A percentile compares a stretch with the other conserved stretches of the same genome.
These are phyloP conservation scores for Ctenodactylus gundi DNA, from an alignment of 2,113 vertebrate species.

Conservation along the genomic window DNA sequence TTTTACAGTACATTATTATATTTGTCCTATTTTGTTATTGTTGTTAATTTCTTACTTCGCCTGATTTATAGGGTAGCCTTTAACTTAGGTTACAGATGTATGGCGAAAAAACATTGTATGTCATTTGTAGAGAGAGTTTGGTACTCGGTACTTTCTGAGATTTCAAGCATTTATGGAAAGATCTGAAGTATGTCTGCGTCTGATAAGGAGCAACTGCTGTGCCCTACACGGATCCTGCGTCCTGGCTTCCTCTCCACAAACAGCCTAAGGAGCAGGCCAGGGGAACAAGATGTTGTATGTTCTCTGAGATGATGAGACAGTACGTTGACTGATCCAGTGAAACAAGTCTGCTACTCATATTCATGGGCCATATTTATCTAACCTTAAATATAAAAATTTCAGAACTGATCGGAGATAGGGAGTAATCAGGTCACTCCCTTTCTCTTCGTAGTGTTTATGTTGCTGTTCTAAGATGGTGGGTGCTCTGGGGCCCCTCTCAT, in stretches of 20 bases:
- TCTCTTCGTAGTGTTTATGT: neutral
- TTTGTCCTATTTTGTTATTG: neutral
- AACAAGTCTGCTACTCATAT: conserved; percentile 11
- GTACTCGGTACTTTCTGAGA: neutral
- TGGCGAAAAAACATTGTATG: neutral
- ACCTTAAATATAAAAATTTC: conserved; percentile 16
- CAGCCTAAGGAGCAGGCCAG: neutral
- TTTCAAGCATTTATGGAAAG: neutral
- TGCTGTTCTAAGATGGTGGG: neutral
- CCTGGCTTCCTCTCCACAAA: neutral
- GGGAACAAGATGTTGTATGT: neutral
- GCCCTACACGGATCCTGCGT: neutral
- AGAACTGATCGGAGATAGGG: neutral
- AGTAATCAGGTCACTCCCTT: neutral
- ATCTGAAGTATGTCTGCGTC: neutral
- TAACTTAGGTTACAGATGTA: neutral
- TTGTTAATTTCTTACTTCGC: neutral
- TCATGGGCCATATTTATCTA: neutral
- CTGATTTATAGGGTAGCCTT: neutral
- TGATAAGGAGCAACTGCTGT: neutral
- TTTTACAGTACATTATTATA: neutral
- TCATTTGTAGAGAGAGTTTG: too few species aligned
- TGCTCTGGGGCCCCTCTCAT: neutral
- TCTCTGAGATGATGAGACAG: neutral
- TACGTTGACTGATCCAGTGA: neutral